phyloP scores from a whole-genome alignment of 2,888 invertebrate genomes.

The Melangyna quadrimaculata region DNA sequence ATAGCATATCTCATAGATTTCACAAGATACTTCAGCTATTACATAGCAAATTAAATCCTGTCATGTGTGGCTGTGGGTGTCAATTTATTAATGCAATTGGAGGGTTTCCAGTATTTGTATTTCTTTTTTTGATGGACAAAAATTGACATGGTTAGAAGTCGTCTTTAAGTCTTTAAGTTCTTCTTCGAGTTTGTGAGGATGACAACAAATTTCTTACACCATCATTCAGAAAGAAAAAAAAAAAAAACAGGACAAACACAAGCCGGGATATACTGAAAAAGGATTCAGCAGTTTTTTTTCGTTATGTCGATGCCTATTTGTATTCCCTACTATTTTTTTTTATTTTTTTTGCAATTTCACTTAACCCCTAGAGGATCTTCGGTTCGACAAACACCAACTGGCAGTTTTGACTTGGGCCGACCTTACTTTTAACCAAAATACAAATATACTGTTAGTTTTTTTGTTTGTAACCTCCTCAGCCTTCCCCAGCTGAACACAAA shows the following conservation, averaged over 20 bases:
- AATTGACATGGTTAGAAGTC: conserved; percentile 15
- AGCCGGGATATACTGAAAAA: conserved; percentile 7
- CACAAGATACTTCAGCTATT: conserved; percentile 55
- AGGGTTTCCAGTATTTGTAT: conserved; percentile 54
- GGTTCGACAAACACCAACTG: conserved; percentile 67
- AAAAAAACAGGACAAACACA: conserved; percentile 1
- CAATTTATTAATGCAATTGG: conserved; percentile 68
- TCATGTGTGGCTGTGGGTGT: conserved; percentile 65
- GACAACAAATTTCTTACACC: background rate
- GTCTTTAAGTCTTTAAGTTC: conserved; percentile 49
- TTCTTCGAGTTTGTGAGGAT: background rate
- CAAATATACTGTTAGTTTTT: conserved; percentile 43
- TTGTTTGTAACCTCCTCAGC: background rate
- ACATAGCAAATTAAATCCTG: conserved; percentile 67
- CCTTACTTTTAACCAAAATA: conserved; percentile 65
- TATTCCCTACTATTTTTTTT: conserved; percentile 12
- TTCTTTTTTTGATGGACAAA: conserved; percentile 47
- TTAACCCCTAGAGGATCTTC: conserved; percentile 67
- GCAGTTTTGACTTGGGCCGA: conserved; percentile 48
- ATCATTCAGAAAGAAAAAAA: background rate
- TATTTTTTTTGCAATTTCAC: conserved; percentile 56
- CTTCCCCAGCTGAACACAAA: conserved; percentile 33
- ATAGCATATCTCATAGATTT: conserved; percentile 46
- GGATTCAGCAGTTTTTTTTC: conserved; percentile 58
- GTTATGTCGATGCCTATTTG: conserved; percentile 20